phyloP scores from a whole-genome alignment of 2,797 vertebrate species.

The Nannoperca australis region DNA sequence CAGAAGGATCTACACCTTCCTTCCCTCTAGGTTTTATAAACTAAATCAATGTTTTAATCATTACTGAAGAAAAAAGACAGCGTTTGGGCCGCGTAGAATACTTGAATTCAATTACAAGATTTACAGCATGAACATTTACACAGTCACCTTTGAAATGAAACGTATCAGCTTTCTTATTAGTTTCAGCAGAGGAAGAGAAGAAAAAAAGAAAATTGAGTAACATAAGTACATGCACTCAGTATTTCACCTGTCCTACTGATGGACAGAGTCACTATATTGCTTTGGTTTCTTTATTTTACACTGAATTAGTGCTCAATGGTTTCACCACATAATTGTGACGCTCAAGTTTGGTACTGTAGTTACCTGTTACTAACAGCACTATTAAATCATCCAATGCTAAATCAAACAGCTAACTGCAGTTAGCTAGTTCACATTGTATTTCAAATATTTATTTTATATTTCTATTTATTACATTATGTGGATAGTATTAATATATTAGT shows the following conservation, averaged over 20 bases:
- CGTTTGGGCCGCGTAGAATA: slow-evolving; percentile 20
- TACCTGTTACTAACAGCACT: slow-evolving; percentile 52
- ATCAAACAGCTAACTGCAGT: slow-evolving; percentile 51
- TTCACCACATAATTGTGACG: slow-evolving; percentile 13
- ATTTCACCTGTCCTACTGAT: slow-evolving; percentile 29
- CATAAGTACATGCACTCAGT: slow-evolving; percentile 18
- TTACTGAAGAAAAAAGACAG: slow-evolving; percentile 17
- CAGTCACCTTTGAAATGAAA: slow-evolving; percentile 43
- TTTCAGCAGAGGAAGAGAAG: slow-evolving; percentile 38
- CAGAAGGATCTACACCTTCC: not conserved
- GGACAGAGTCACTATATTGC: too few relatives aligned
- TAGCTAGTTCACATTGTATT: slow-evolving; percentile 62
- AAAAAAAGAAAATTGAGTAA: slow-evolving; percentile 15
- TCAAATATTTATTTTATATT: slow-evolving; percentile 81
- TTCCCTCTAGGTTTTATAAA: slow-evolving; percentile 31
- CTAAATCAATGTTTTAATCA: slow-evolving; percentile 15
- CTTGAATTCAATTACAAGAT: slow-evolving; percentile 28
- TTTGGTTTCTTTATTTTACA: not conserved
- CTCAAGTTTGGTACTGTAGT: slow-evolving; percentile 7
- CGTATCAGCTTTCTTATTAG: not conserved
- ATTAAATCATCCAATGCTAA: slow-evolving; percentile 39
- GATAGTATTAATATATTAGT: slow-evolving; percentile 80
- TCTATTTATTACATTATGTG: slow-evolving; percentile 80
- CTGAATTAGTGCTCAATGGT: slow-evolving; percentile 23
- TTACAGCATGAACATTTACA: slow-evolving; percentile 58